Conservation (phyloP, 2,797 vertebrate genomes). For the Carapus acus region DNA sequence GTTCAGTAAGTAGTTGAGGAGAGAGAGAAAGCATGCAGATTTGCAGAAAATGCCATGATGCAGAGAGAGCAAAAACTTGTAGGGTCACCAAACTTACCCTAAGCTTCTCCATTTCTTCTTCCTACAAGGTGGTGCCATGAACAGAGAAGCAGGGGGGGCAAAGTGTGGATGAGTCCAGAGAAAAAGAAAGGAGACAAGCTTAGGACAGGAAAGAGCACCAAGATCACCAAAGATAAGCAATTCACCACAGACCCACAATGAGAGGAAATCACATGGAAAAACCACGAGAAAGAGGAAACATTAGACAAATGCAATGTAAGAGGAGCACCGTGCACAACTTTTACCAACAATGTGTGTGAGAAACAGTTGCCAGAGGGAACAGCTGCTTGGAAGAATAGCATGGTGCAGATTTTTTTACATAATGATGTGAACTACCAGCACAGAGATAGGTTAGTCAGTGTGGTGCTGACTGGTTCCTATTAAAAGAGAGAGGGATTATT, state of each 20-base stretch:
- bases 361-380: slow-evolving; percentile 46
- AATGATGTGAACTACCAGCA: slow-evolving; percentile 50
- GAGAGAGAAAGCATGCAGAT: slow-evolving; percentile 41
- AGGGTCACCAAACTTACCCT: slow-evolving; percentile 90
- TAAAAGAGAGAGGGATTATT: slow-evolving; percentile 12
- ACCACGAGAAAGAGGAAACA: slow-evolving; percentile 43
- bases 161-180: slow-evolving; percentile 66
- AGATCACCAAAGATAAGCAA: slow-evolving; percentile 82
- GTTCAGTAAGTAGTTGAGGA: slow-evolving; percentile 58
- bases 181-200: slow-evolving; percentile 79
- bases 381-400: slow-evolving; percentile 56
- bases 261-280: slow-evolving; percentile 53
- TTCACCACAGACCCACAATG: slow-evolving; percentile 63
- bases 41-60: slow-evolving; percentile 30
- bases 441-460: slow-evolving; percentile 38
- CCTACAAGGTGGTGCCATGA: slow-evolving; percentile 90
- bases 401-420: slow-evolving; percentile 42
- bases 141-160: slow-evolving; percentile 86
- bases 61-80: slow-evolving; percentile 56
- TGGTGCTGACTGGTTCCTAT: slow-evolving; percentile 31
- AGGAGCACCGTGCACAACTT: slow-evolving; percentile 48
- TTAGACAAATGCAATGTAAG: slow-evolving; percentile 57
- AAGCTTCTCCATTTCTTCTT: slow-evolving; percentile 99
- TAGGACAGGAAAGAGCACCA: slow-evolving; percentile 89
- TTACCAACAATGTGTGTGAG: slow-evolving; percentile 45